Evolutionary conservation across 2,888 invertebrate genomes (phyloP).

Genomic region (Chrysolina oricalcia): DNA sequence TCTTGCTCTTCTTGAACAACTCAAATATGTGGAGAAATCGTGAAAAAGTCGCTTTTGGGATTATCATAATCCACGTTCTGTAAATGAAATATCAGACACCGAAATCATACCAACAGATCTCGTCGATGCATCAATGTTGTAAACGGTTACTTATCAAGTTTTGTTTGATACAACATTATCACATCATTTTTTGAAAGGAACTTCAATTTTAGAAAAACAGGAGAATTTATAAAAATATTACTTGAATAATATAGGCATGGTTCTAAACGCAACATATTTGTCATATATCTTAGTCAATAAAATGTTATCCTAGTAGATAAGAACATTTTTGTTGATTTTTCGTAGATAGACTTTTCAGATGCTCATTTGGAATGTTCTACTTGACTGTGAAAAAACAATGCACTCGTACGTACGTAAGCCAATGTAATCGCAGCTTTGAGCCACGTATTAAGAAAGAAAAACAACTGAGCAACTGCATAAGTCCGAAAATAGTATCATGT

Average conservation of each 20-base stretch:
- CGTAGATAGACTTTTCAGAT: neutral
- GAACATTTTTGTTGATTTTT: neutral
- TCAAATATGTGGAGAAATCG: no score
- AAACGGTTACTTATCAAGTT: no score
- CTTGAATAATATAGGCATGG: slow-evolving; percentile 30
- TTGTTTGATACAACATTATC: no score
- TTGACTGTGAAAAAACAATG: neutral
- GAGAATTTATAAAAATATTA: slow-evolving; percentile 14
- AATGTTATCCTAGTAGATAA: slow-evolving; percentile 22
- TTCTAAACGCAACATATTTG: slow-evolving; percentile 46
- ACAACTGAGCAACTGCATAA: neutral
- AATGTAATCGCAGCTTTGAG: neutral
- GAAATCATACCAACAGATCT: no score
- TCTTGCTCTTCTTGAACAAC: no score
- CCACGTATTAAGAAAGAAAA: neutral
- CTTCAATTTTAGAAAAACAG: neutral
- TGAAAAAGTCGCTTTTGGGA: no score
- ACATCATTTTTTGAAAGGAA: no score
- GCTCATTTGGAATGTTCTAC: neutral
- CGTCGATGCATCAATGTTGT: no score
- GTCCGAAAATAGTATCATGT: neutral
- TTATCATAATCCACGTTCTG: no score
- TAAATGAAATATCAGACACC: no score
- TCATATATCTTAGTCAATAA: slow-evolving; percentile 46
- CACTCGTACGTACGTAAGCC: neutral